Evolutionary conservation across 2,888 invertebrate species (phyloP).

Genomic region (Hyles lineata): DNA sequence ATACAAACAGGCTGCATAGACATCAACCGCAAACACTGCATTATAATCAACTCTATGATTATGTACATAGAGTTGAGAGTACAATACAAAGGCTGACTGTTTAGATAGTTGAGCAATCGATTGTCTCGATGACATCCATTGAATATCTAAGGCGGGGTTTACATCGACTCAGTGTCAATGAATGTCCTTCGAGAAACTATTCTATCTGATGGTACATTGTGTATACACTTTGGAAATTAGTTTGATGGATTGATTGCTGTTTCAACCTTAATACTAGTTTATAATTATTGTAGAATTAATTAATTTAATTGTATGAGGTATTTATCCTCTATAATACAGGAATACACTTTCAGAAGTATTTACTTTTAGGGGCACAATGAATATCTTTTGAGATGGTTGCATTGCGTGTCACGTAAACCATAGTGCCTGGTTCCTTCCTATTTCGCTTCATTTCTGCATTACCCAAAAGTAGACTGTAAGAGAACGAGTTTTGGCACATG

Average conservation of each 20-base stretch:
- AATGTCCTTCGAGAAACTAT: constrained; percentile 26
- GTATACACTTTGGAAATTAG: constrained; percentile 25
- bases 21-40: not conserved
- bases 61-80: not conserved
- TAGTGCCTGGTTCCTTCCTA: too few relatives aligned
- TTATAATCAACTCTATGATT: constrained; percentile 6
- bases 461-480: too few relatives aligned
- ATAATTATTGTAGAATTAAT: not conserved
- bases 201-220: constrained; percentile 8
- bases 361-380: too few relatives aligned
- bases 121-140: constrained; percentile 31
- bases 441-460: too few relatives aligned
- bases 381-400: too few relatives aligned
- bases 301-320: too few relatives aligned
- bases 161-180: constrained; percentile 28
- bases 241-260: constrained; percentile 13
- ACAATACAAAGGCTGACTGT: not conserved
- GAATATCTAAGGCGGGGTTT: constrained; percentile 30
- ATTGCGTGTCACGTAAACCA: too few relatives aligned
- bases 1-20: constrained; percentile 14
- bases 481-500: too few relatives aligned
- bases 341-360: too few relatives aligned
- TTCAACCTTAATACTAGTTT: not conserved
- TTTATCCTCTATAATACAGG: too few relatives aligned
- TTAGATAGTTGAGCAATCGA: constrained; percentile 30